phyloP scores from a whole-genome alignment of 2,888 invertebrate genomes.

The Alentia gelatinosa region DNA sequence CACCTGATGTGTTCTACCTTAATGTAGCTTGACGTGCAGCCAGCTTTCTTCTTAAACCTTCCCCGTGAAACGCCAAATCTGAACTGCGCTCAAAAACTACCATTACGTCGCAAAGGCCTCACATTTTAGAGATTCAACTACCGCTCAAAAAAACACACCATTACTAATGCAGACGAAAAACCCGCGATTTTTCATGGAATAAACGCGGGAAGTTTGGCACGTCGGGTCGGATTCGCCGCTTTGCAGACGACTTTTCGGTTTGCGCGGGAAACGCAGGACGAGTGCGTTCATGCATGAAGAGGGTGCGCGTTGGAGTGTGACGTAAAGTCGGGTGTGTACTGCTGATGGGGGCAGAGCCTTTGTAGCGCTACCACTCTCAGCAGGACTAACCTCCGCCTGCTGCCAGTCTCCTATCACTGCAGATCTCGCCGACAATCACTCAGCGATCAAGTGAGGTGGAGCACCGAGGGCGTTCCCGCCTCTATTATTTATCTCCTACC shows the following conservation, averaged over 20 bases:
- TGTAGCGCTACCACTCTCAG: not conserved
- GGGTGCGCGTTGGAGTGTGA: not conserved
- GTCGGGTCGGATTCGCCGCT: not conserved
- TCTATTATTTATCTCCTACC: not conserved
- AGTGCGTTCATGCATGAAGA: not conserved
- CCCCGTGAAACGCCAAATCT: not conserved
- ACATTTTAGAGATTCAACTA: not conserved
- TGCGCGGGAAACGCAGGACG: not conserved
- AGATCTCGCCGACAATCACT: not conserved
- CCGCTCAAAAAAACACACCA: not conserved
- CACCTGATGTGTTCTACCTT: slow-evolving; percentile 12
- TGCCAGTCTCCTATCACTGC: not conserved
- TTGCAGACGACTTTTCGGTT: not conserved
- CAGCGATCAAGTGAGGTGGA: slow-evolving; percentile 16
- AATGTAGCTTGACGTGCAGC: not conserved
- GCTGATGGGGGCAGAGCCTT: not conserved
- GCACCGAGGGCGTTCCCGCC: not conserved
- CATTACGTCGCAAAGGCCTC: not conserved
- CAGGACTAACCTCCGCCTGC: not conserved
- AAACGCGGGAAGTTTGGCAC: not conserved
- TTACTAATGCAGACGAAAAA: not conserved
- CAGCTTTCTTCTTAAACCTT: not conserved
- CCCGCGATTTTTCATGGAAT: not conserved
- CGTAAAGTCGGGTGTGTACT: not conserved
- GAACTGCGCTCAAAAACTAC: not conserved